These are phyloP conservation scores for Rhinichthys klamathensis DNA, from an alignment of 2,113 vertebrate genomes.

Conservation along the genomic window DNA sequence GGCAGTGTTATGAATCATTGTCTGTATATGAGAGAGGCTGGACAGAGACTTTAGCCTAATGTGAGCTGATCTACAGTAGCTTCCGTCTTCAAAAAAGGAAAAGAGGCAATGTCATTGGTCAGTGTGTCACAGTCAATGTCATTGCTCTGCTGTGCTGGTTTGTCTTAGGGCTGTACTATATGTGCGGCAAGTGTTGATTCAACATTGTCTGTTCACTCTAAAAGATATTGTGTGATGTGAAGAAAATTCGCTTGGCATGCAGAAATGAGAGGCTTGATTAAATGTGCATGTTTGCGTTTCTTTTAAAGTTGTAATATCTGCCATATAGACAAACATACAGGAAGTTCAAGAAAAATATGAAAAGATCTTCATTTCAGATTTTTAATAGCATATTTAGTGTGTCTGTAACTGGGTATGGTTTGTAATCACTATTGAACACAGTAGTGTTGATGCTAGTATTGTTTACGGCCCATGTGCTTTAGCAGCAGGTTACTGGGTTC, in stretches of 20 bases:
- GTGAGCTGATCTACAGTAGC: conserved; percentile 4
- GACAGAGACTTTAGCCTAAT: conserved; percentile 14
- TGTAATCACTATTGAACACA: not conserved
- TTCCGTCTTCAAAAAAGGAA: not conserved
- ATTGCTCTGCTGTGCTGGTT: not conserved
- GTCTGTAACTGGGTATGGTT: not conserved
- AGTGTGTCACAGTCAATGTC: conserved; percentile 6
- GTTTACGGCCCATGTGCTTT: not conserved
- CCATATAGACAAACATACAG: not conserved
- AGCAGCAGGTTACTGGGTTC: conserved; percentile 21
- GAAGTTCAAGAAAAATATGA: not conserved
- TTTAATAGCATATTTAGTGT: not conserved
- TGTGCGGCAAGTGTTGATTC: not conserved
- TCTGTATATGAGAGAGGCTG: not conserved
- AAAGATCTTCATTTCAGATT: not conserved
- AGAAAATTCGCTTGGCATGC: not conserved
- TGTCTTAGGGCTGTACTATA: conserved; percentile 13
- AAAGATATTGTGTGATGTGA: not conserved
- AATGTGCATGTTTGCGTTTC: not conserved
- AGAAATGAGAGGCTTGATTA: not conserved
- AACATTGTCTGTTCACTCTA: not conserved
- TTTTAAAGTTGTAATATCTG: not conserved
- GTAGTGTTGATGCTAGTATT: not conserved
- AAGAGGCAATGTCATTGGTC: conserved; percentile 8
- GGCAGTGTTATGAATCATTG: conserved; percentile 14